These are phyloP conservation scores for Oryzias curvinotus DNA, from an alignment of 2,113 vertebrate genomes.

Conservation along the genomic window DNA sequence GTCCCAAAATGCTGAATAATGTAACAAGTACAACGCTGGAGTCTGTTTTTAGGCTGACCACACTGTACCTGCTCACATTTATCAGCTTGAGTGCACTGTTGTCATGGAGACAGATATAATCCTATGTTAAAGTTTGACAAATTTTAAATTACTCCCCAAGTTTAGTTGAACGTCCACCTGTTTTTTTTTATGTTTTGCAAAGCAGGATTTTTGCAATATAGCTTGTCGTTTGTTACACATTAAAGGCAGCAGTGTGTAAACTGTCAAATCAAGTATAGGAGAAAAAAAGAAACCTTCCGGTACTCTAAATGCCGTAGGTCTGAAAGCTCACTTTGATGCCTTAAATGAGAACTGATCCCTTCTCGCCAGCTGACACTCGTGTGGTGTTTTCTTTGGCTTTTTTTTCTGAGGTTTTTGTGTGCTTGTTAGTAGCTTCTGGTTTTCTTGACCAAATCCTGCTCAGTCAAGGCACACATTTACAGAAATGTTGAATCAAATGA, in stretches of 20 bases:
- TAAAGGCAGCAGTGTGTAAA: slow-evolving; percentile 20
- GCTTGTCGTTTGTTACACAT: slow-evolving; percentile 6
- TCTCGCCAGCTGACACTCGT: slow-evolving; percentile 4
- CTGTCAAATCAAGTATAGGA: slow-evolving; percentile 14
- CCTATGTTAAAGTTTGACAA: background rate
- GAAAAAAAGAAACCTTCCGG: slow-evolving; percentile 5
- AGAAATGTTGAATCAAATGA: background rate
- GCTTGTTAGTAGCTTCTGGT: background rate
- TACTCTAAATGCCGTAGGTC: slow-evolving; percentile 5
- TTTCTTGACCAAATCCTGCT: background rate
- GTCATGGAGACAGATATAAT: background rate
- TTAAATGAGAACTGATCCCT: slow-evolving; percentile 38
- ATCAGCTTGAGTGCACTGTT: background rate
- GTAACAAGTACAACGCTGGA: background rate
- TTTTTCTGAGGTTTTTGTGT: slow-evolving; percentile 2
- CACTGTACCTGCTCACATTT: background rate
- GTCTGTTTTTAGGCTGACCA: background rate
- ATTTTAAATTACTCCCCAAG: slow-evolving; percentile 3
- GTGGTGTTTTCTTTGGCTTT: background rate
- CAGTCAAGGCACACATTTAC: background rate
- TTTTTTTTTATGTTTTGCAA: background rate
- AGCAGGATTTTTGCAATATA: slow-evolving; percentile 13
- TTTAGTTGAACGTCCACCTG: slow-evolving; percentile 20
- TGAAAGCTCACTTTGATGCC: slow-evolving; percentile 44
- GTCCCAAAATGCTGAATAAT: background rate